Conservation (phyloP, 2,797 vertebrate genomes). For the Cuniculus paca region DNA sequence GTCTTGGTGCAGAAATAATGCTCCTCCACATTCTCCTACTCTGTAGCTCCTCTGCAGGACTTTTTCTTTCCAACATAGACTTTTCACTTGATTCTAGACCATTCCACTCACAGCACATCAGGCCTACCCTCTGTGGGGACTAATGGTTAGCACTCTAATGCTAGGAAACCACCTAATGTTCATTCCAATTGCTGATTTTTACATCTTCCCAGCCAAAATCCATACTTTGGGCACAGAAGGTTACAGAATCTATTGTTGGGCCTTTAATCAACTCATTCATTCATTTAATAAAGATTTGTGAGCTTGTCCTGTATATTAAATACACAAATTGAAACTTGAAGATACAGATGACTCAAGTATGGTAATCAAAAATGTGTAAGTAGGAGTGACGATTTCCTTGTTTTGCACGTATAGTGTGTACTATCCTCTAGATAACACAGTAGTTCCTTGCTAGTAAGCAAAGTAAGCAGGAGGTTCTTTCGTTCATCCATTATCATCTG, state of each 20-base stretch:
- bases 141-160: conserved; percentile 74
- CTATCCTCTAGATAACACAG: background rate
- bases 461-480: background rate
- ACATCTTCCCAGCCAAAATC: conserved; percentile 83
- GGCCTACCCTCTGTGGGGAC: conserved; percentile 70
- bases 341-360: background rate
- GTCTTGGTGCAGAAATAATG: conserved; percentile 35
- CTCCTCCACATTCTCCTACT: conserved; percentile 80
- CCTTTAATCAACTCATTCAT: conserved; percentile 52
- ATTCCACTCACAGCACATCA: conserved; percentile 72
- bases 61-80: conserved; percentile 68
- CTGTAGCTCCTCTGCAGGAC: conserved; percentile 49
- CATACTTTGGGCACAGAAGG: conserved; percentile 67
- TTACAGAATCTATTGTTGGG: background rate
- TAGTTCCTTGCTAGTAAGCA: background rate
- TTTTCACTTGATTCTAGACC: conserved; percentile 82
- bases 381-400: background rate
- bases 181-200: conserved; percentile 81
- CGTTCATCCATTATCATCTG: background rate
- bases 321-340: conserved; percentile 61
- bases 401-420: background rate
- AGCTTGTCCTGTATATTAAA: background rate
- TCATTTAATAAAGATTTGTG: background rate
- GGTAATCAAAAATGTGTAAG: background rate
- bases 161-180: conserved; percentile 74